These are phyloP conservation scores for Hemiscyllium ocellatum DNA, from an alignment of 2,113 vertebrate species.

Conservation along the genomic window DNA sequence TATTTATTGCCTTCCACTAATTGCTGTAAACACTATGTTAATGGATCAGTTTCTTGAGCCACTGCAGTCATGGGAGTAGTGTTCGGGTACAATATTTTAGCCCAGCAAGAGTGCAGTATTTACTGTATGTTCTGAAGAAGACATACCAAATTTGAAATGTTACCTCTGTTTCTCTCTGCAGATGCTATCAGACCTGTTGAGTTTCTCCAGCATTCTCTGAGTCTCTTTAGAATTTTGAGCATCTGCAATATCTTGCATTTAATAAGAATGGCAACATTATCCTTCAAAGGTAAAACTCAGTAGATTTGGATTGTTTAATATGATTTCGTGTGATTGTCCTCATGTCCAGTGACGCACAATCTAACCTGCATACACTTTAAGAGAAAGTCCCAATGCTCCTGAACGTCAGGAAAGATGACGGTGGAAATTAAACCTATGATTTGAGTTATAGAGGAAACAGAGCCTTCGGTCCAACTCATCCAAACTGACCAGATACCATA, in stretches of 20 bases:
- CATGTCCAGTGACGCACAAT: background rate
- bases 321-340: background rate
- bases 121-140: too few relatives aligned
- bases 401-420: background rate
- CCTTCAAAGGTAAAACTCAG: background rate
- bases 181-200: too few relatives aligned
- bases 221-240: too few relatives aligned
- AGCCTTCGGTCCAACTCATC: too few relatives aligned
- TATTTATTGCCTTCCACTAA: background rate
- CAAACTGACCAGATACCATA: too few relatives aligned
- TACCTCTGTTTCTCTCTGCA: too few relatives aligned
- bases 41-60: background rate
- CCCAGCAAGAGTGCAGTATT: background rate
- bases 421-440: background rate
- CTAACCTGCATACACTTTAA: background rate
- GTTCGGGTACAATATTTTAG: background rate
- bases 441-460: background rate
- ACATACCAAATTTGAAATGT: too few relatives aligned
- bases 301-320: background rate
- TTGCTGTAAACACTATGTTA: background rate
- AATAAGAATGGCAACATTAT: background rate
- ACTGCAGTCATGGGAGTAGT: background rate
- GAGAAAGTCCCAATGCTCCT: background rate
- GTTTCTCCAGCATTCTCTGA: too few relatives aligned
- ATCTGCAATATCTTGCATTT: background rate